Percentiles rank a stretch among this genome's conserved stretches.
Evolutionary conservation across 2,113 vertebrate species (phyloP).

Genomic region (Shinisaurus crocodilurus): DNA sequence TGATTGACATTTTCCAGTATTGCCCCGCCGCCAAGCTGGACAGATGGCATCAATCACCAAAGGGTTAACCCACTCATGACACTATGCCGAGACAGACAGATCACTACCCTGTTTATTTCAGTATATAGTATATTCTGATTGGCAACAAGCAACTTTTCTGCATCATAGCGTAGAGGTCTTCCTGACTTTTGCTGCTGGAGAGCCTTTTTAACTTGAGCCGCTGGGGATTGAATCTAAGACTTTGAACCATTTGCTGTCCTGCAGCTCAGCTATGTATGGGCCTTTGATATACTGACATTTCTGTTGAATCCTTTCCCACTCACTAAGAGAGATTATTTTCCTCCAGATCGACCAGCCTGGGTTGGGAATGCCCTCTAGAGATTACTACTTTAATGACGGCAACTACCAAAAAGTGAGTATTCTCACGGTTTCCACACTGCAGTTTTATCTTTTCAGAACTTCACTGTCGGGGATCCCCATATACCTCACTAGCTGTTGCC

Average conservation of each 20-base stretch:
- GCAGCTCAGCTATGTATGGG: too few relatives aligned
- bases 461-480: background rate
- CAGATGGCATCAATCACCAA: too few relatives aligned
- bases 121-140: too few relatives aligned
- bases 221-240: background rate
- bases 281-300: background rate
- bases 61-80: too few relatives aligned
- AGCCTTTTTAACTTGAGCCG: background rate
- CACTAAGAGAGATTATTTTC: slow-evolving; percentile 20
- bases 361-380: slow-evolving; percentile 94
- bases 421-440: background rate
- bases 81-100: too few relatives aligned
- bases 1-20: too few relatives aligned
- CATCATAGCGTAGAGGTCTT: background rate
- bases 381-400: slow-evolving; percentile 90
- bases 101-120: too few relatives aligned
- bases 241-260: background rate
- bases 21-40: too few relatives aligned
- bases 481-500: too few relatives aligned
- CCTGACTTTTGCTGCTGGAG: background rate
- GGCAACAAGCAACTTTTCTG: too few relatives aligned
- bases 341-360: slow-evolving; percentile 93
- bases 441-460: background rate
- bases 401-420: slow-evolving; percentile 86
- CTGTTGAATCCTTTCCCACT: background rate